Base-by-base conservation (phyloP, 1,140 invertebrate species). In the Neodiprion fabricii region DNA sequence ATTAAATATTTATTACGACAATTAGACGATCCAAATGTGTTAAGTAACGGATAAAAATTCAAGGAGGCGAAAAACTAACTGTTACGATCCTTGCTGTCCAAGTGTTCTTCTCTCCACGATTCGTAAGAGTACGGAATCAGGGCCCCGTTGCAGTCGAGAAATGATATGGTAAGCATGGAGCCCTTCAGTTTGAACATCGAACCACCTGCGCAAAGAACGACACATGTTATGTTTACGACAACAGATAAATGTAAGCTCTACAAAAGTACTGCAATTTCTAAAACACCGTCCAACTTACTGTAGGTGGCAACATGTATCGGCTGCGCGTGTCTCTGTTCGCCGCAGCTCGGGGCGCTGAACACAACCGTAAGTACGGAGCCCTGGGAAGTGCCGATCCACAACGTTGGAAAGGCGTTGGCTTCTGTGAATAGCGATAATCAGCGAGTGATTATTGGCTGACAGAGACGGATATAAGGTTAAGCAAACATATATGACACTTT, bases 381-480 rank as follows among this genome's bases (percentile, higher is more conserved):
- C 81, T 97, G 90, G 88, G 96, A 98, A 74, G 97, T 99, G 80
- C 97, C 97, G 80, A 98, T 94, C 97, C 97, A 99, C 78, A 99
- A 88, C 79, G 96, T 98, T 78, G 97, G 96, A 85, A 92, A 89
- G 88, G 90, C 88, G 86, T 89, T 88, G 88, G 93, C 92, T 90
- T 97, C 96, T 97, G 53, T 17, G 85, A 49, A 40, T 40, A 86
- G 83, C 77, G 78, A 74, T 17, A 74, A 70, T 9, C n/a, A 74
- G 21, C n/a, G 28, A 40, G 1, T 40, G 28, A 40, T 40, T 40
- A 40, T 40, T 40, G 28, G 17, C 12, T 28, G n/a, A 50, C n/a
- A 28, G 28, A 40, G 28, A 40, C 28, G 28, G 5, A 40, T 40
- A 40, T 14, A 4, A n/a, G 2, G 14, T 70, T 9, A n/a, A 14